Evolutionary conservation across 2,888 invertebrate genomes (phyloP).

Genomic region (Athrips mouffetella): DNA sequence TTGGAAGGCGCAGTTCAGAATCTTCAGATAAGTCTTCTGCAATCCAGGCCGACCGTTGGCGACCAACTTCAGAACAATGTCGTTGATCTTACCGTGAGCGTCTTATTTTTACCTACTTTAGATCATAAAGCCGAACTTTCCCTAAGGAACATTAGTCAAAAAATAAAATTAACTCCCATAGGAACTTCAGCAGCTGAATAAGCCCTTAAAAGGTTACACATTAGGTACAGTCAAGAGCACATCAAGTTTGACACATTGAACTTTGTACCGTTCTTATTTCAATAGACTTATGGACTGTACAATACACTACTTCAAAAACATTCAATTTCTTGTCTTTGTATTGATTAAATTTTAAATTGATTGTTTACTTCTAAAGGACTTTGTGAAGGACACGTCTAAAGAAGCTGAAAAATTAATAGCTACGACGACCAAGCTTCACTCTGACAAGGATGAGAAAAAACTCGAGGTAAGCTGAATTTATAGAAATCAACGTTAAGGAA

Average conservation of each 20-base stretch:
- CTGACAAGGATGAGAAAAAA: conserved; percentile 32
- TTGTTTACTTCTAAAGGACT: conserved; percentile 41
- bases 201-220: too few species aligned
- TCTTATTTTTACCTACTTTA: neutral
- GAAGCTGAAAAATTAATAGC: conserved; percentile 39
- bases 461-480: conserved; percentile 37
- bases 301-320: too few species aligned
- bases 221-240: too few species aligned
- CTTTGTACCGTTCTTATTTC: too few species aligned
- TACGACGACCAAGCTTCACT: conserved; percentile 23
- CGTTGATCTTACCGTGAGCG: conserved; percentile 57
- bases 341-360: neutral
- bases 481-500: too few species aligned
- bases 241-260: too few species aligned
- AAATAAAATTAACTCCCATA: too few species aligned
- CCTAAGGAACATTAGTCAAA: too few species aligned
- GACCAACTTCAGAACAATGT: conserved; percentile 43
- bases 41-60: conserved; percentile 36
- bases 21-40: conserved; percentile 49
- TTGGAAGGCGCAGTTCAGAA: conserved; percentile 51
- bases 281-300: too few species aligned
- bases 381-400: conserved; percentile 45
- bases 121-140: too few species aligned
- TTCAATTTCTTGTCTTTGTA: too few species aligned
- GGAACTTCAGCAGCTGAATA: too few species aligned